Conservation (phyloP, 2,113 vertebrate species). For the Propithecus coquereli region DNA sequence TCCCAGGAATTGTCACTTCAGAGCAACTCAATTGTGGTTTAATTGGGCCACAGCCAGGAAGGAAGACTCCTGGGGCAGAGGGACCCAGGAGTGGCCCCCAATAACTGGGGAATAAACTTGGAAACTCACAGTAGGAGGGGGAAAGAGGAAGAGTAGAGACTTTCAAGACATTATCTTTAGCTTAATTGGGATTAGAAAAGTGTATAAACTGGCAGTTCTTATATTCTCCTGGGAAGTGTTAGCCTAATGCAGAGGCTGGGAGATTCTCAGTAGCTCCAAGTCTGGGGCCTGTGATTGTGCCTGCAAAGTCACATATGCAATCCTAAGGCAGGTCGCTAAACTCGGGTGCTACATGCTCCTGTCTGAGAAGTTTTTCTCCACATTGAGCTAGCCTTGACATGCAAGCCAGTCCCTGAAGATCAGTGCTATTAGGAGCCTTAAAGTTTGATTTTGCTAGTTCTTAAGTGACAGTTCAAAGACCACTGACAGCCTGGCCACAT, state of each 20-base stretch:
- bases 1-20: conserved; percentile 40
- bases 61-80: neutral
- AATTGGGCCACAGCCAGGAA: neutral
- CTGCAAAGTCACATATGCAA: neutral
- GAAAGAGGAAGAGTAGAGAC: neutral
- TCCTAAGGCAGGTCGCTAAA: neutral
- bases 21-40: neutral
- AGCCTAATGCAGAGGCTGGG: neutral
- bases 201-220: neutral
- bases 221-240: neutral
- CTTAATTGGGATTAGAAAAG: conserved; percentile 46
- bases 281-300: neutral
- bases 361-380: neutral
- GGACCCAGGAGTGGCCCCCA: neutral
- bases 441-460: neutral
- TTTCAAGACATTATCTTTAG: neutral
- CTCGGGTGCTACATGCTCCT: neutral
- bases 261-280: neutral
- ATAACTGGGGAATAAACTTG: neutral
- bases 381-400: neutral
- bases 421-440: neutral
- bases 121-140: neutral
- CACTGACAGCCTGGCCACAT: neutral
- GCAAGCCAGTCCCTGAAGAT: neutral
- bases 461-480: neutral